phyloP scores from a whole-genome alignment of 2,888 invertebrate genomes.

The Noctua fimbriata region DNA sequence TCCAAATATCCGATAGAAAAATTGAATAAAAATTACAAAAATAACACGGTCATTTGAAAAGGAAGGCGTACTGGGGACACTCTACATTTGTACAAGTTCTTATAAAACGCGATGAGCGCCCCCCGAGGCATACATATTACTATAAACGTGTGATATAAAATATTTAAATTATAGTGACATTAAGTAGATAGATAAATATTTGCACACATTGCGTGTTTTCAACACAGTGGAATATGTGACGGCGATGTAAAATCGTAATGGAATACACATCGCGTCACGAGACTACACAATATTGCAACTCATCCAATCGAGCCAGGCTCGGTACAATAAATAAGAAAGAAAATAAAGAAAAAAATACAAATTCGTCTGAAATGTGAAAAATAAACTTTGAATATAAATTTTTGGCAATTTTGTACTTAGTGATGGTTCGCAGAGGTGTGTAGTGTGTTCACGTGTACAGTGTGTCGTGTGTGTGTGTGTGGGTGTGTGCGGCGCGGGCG shows the following conservation, averaged over 20 bases:
- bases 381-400: conserved; percentile 79
- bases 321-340: conserved; percentile 69
- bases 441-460: conserved; percentile 69
- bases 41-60: conserved; percentile 63
- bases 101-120: conserved; percentile 61
- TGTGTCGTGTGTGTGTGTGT: conserved; percentile 63
- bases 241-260: conserved; percentile 70
- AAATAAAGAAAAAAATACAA: conserved; percentile 68
- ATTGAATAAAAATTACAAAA: conserved; percentile 74
- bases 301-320: conserved; percentile 73
- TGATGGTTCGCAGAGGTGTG: conserved; percentile 83
- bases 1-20: conserved; percentile 74
- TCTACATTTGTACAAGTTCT: conserved; percentile 61
- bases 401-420: conserved; percentile 91
- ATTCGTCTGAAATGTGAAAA: conserved; percentile 72
- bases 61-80: conserved; percentile 54
- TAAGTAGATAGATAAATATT: conserved; percentile 67
- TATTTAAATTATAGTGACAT: conserved; percentile 67
- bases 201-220: conserved; percentile 75
- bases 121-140: conserved; percentile 63
- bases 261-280: conserved; percentile 74
- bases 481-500: conserved; percentile 77
- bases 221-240: conserved; percentile 77
- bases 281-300: conserved; percentile 73
- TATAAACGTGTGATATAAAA: conserved; percentile 63